Evolutionary conservation across 2,888 invertebrate species (phyloP).

Genomic region (Marasmarcha lunaedactyla): DNA sequence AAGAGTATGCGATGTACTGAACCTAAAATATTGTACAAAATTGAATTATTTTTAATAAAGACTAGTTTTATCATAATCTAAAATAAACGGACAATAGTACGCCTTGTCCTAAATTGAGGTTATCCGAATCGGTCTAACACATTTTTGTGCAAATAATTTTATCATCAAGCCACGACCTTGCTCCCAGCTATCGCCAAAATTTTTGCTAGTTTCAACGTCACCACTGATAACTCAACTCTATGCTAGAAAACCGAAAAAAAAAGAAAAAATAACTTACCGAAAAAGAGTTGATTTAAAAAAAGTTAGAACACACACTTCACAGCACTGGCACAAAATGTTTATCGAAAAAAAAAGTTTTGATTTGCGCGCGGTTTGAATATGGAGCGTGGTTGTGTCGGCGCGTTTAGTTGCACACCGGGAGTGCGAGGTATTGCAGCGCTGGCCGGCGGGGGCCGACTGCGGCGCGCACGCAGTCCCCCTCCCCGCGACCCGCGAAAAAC

Average conservation of each 20-base stretch:
- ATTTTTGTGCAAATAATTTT: slow-evolving; percentile 67
- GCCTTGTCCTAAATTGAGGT: slow-evolving; percentile 61
- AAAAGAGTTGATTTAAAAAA: slow-evolving; percentile 15
- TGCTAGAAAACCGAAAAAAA: too few species aligned
- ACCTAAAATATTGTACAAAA: not conserved
- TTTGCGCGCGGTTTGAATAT: slow-evolving; percentile 17
- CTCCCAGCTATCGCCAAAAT: slow-evolving; percentile 62
- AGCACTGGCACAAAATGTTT: slow-evolving; percentile 27
- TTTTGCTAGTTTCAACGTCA: slow-evolving; percentile 53
- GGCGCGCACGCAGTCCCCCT: slow-evolving; percentile 56
- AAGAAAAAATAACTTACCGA: slow-evolving; percentile 26
- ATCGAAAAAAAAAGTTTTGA: slow-evolving; percentile 16
- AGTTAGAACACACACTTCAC: slow-evolving; percentile 25
- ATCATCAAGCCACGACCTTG: slow-evolving; percentile 62
- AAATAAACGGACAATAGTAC: slow-evolving; percentile 7
- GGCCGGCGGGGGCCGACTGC: slow-evolving; percentile 61
- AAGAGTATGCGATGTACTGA: slow-evolving; percentile 8
- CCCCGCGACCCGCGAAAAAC: slow-evolving; percentile 33
- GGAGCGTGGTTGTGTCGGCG: slow-evolving; percentile 19
- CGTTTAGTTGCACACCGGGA: slow-evolving; percentile 39
- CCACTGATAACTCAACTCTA: slow-evolving; percentile 33
- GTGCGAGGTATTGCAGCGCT: slow-evolving; percentile 19
- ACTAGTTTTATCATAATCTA: not conserved
- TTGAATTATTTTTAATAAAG: not conserved
- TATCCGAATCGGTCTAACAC: slow-evolving; percentile 62